phyloP scores from a whole-genome alignment of 64 coral and sea anemone genomes.

The Montipora foliosa region DNA sequence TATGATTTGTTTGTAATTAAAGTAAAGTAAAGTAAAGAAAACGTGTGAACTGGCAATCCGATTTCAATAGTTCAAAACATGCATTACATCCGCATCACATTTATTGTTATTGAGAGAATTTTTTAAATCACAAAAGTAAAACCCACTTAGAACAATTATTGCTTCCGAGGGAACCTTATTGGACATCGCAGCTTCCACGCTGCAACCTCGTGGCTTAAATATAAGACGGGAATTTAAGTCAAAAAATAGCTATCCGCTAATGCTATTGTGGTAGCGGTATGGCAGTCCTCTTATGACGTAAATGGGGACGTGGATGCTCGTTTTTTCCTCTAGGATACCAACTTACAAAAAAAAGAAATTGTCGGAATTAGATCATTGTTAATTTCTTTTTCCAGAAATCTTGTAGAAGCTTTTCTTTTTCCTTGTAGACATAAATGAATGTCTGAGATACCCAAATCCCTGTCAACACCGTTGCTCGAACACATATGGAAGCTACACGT shows the following conservation, averaged over 20 bases:
- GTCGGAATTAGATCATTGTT: no score
- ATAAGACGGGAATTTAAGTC: neutral
- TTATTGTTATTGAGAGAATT: slow-evolving; percentile 39
- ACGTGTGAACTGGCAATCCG: slow-evolving; percentile 22
- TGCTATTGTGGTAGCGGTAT: no score
- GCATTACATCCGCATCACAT: neutral
- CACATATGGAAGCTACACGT: slow-evolving; percentile 81
- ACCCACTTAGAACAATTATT: neutral
- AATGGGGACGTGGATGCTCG: no score
- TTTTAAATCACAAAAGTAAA: neutral
- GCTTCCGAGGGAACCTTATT: neutral
- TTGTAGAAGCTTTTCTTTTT: no score
- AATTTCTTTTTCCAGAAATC: no score
- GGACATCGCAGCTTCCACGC: neutral
- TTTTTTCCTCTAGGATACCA: no score
- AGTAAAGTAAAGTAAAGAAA: neutral
- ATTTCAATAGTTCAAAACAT: slow-evolving; percentile 35
- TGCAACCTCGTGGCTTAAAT: neutral
- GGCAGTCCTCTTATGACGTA: no score
- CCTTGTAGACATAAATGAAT: no score
- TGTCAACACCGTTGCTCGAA: slow-evolving; percentile 88
- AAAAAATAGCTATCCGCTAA: neutral
- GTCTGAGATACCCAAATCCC: neutral
- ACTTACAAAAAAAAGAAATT: no score
- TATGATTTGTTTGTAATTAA: no score